These are phyloP conservation scores for Tamias sibiricus DNA, from an alignment of 2,113 vertebrate species.

Conservation along the genomic window DNA sequence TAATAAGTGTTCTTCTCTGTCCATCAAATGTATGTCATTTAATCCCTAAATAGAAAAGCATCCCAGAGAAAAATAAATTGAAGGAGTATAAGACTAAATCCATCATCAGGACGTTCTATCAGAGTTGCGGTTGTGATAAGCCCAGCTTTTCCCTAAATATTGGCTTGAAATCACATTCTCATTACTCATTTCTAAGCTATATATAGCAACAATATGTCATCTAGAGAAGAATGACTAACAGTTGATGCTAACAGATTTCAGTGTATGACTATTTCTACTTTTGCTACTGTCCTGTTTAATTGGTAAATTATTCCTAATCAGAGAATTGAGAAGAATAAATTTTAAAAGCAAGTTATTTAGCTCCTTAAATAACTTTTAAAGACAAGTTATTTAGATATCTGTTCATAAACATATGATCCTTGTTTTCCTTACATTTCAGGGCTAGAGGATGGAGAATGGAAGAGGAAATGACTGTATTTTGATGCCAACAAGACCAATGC, in stretches of 20 bases:
- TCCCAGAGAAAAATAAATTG: constrained; percentile 74
- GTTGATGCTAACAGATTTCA: constrained; percentile 59
- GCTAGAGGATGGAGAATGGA: background rate
- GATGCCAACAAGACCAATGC: background rate
- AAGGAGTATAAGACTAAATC: constrained; percentile 69
- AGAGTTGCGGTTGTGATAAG: constrained; percentile 50
- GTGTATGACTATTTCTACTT: constrained; percentile 21
- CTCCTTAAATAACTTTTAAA: constrained; percentile 33
- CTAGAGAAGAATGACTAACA: constrained; percentile 60
- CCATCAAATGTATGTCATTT: constrained; percentile 61
- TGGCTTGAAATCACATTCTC: constrained; percentile 66
- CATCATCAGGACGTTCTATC: constrained; percentile 72
- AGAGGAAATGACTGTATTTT: background rate
- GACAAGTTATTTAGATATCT: background rate
- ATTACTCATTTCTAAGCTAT: constrained; percentile 77
- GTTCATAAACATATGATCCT: background rate
- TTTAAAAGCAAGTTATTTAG: constrained; percentile 10
- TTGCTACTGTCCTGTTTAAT: constrained; percentile 56
- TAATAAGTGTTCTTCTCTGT: constrained; percentile 68
- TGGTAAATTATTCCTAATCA: constrained; percentile 68
- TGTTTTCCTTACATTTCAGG: background rate
- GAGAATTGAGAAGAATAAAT: constrained; percentile 48
- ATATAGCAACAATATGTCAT: constrained; percentile 72
- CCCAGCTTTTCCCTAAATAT: constrained; percentile 66
- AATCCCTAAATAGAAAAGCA: constrained; percentile 72